phyloP scores from a whole-genome alignment of 2,797 vertebrate species.

The Holocentrus rufus region DNA sequence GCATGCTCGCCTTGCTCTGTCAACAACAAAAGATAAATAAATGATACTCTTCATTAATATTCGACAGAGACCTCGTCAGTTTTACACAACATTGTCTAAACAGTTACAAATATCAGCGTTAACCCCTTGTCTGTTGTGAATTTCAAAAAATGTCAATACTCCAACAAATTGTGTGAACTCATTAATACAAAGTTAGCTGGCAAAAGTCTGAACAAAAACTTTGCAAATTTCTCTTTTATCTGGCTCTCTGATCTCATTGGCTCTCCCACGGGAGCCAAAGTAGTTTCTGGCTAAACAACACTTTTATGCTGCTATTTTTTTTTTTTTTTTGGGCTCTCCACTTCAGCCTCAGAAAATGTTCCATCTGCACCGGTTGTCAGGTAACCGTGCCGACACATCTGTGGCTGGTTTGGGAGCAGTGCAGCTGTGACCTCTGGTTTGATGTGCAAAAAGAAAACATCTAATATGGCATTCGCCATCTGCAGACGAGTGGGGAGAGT shows the following conservation, averaged over 20 bases:
- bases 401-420: slow-evolving; percentile 74
- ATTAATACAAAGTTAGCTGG: slow-evolving; percentile 28
- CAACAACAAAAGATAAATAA: slow-evolving; percentile 67
- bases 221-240: slow-evolving; percentile 58
- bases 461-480: slow-evolving; percentile 85
- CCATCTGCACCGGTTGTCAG: slow-evolving; percentile 77
- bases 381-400: slow-evolving; percentile 76
- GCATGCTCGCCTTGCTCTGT: slow-evolving; percentile 40
- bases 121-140: neutral
- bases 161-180: slow-evolving; percentile 25
- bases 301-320: slow-evolving; percentile 50
- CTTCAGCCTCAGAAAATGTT: slow-evolving; percentile 56
- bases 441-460: slow-evolving; percentile 83
- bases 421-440: slow-evolving; percentile 91
- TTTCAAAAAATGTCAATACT: slow-evolving; percentile 10
- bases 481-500: slow-evolving; percentile 76
- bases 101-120: slow-evolving; percentile 49
- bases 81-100: slow-evolving; percentile 55
- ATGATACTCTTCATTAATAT: slow-evolving; percentile 68
- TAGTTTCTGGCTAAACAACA: slow-evolving; percentile 66
- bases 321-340: slow-evolving; percentile 44
- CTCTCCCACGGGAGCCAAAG: slow-evolving; percentile 39
- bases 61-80: slow-evolving; percentile 39
- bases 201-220: slow-evolving; percentile 49
- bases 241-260: slow-evolving; percentile 53